Percentiles rank a stretch among this genome's conserved stretches.
Conservation (phyloP, 2,113 vertebrate genomes). For the Nycticorax nycticorax region DNA sequence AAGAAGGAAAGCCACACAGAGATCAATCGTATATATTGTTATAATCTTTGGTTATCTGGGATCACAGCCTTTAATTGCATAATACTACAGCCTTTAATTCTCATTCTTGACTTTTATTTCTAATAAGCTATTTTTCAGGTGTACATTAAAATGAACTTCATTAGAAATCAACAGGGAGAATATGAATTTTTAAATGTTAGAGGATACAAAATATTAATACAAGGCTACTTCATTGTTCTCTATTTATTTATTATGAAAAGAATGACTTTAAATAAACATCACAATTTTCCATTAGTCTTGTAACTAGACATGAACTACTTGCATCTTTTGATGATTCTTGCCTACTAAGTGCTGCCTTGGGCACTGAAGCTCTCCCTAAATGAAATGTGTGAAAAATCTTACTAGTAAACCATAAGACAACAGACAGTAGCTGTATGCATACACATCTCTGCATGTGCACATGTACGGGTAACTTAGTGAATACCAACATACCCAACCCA, state of each 20-base stretch:
- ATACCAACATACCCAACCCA: neutral
- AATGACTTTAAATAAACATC: neutral
- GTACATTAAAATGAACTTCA: neutral
- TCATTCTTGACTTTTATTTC: neutral
- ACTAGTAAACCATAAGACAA: neutral
- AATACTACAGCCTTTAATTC: neutral
- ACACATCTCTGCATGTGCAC: neutral
- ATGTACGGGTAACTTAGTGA: constrained; percentile 1
- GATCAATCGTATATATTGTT: neutral
- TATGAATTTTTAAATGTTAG: neutral
- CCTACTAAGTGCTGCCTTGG: neutral
- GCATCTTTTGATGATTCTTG: neutral
- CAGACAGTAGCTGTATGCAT: neutral
- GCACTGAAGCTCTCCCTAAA: neutral
- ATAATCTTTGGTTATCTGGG: neutral
- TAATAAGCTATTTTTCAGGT: neutral
- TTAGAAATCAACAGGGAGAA: neutral
- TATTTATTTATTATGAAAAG: neutral
- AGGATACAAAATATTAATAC: neutral
- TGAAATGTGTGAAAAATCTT: neutral
- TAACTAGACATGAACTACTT: neutral
- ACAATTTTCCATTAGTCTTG: neutral
- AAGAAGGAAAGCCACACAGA: neutral
- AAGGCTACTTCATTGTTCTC: neutral
- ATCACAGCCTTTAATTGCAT: neutral